Base-by-base conservation (phyloP, 2,888 invertebrate genomes). In the Alviniconcha strummeri region DNA sequence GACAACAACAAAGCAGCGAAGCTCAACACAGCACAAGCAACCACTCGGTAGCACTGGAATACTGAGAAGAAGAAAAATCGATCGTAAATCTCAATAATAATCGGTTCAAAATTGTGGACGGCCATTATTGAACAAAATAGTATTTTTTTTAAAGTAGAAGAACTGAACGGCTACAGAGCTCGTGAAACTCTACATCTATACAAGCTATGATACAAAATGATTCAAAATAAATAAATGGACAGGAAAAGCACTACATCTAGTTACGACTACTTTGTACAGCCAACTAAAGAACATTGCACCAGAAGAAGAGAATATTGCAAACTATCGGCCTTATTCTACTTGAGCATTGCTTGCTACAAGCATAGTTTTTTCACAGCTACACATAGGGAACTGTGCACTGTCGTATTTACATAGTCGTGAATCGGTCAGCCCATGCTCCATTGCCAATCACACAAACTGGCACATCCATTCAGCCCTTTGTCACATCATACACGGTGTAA, bases 291-390 rank as follows among this genome's bases (percentile, higher is more conserved):
- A 82, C 76, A 82, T 82, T 82, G 82, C 82, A 82, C 82, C 36
- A 72, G 57, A 75, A 19, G 67, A 77, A 76, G 72, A 76, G 60
- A 76, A 82, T 82, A 82, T 82, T 82, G 82, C 82, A 82, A 82
- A 82, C 82, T 77, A 77, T 77, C 82, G 82, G 82, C 82, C 82
- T 76, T 75, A 36, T 4, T 74, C 64, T 17, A 64, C 64, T 64
- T 60, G 75, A 81, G 75, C 75, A 72, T 54, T 81, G 81, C 13
- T 6, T 81, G 80, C 81, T 81, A 75, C 81, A 81, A 81, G 81
- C 81, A 69, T 8, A 17, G 64, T n/a, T n/a, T 71, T 11, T 60
- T 0, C 60, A 60, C 60, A 60, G 60, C 8, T 60, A 60, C 8
- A 11, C 60, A 60, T 64, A 64, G 13, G 17, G 71, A 71, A 71